These are phyloP conservation scores for Labeo catla DNA, from an alignment of 2,113 vertebrate species.

Conservation along the genomic window DNA sequence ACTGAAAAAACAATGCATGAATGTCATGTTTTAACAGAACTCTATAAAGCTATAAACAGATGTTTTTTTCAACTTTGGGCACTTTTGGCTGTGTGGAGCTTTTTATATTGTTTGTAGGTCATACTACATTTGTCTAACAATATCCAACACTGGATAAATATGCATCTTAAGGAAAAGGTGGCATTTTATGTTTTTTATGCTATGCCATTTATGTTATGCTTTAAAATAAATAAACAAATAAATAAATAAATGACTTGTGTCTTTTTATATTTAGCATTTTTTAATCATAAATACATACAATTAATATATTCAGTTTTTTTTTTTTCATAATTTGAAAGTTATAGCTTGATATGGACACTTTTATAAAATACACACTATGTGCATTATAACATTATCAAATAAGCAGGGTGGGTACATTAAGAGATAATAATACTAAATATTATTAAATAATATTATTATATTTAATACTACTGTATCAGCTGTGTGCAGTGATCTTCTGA, in stretches of 20 bases:
- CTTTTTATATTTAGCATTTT: no score
- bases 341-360: no score
- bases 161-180: background rate
- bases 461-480: no score
- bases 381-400: background rate
- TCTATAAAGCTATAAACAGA: background rate
- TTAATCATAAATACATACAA: no score
- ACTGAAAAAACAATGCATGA: constrained; percentile 11
- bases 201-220: no score
- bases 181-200: no score
- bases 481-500: no score
- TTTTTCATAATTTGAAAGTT: background rate
- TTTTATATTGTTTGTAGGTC: background rate
- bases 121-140: background rate
- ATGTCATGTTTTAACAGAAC: background rate
- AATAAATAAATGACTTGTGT: no score
- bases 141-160: background rate
- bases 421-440: no score
- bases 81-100: background rate
- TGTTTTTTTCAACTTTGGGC: background rate
- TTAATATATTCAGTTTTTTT: no score
- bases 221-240: no score
- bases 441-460: no score
- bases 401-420: background rate
- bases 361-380: background rate